Evolutionary conservation across 2,797 vertebrate species (phyloP), one percentile per base, ranked within the genome.

Genomic region (Xenopus petersii): DNA sequence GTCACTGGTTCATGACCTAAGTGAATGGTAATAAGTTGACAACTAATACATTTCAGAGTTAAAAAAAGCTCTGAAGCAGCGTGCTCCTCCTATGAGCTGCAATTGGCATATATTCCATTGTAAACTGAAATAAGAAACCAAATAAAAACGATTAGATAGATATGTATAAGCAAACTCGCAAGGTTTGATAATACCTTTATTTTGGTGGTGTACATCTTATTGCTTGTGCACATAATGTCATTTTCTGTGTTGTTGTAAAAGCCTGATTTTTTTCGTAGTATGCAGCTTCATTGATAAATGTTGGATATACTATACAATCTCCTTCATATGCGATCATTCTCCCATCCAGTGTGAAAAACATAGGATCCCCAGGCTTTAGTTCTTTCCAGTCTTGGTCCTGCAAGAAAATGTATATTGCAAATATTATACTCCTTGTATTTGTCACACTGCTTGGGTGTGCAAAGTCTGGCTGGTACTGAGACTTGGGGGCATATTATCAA

Each of bases 261-360:
- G 97, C 97, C 88, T 95, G 94, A 74, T 96, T 94, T 88, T 98
- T 99, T 83, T 98, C 97, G 68, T 98, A 99, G 86, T 99, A 99
- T 1, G 97, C 97, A 0, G 97, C 97, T 87, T 99, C 97, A 0
- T 99, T 99, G 82, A 99, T 94, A 83, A 99, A 99, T 10, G 94
- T 94, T 3, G 97, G 96, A 62, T 96, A 97, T 63, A 96, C 91
- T 0, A 90, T 91, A 72, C 83, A 83, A 42, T 91, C 84, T 81
- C 94, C 97, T n/a, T 93, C 89, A 82, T 95, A 92, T n/a, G 75
- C 80, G 80, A 96, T 89, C 46, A 91, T 92, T 84, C 91, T 89
- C 74, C 97, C 96, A 55, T 94, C 94, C 64, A 96, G 90, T 10
- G 94, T 96, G 83, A 96, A 88, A 94, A 99, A 99, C 67, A 96